Conservation (phyloP, 1,140 invertebrate species). For the Diorhabda elongata region DNA sequence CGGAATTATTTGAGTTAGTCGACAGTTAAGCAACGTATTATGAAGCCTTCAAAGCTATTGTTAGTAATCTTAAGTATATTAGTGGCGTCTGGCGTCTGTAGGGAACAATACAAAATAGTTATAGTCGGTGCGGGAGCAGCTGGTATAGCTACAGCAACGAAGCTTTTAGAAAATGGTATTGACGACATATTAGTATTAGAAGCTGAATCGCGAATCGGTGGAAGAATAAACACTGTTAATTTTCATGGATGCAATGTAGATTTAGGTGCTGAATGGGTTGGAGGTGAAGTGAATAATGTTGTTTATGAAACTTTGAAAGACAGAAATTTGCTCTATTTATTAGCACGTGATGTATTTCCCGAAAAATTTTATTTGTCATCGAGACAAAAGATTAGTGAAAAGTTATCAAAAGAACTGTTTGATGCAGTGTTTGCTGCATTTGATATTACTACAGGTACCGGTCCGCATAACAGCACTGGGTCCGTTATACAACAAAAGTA, state of each 20-base stretch:
- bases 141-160: slow-evolving; percentile 56
- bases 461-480: too few relatives aligned
- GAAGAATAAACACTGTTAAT: slow-evolving; percentile 57
- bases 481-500: too few relatives aligned
- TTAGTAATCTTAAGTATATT: too few relatives aligned
- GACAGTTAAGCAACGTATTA: too few relatives aligned
- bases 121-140: slow-evolving; percentile 56
- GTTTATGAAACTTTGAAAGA: slow-evolving; percentile 63
- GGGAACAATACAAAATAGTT: slow-evolving; percentile 36
- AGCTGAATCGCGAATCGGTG: slow-evolving; percentile 66
- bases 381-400: background rate
- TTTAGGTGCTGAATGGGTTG: slow-evolving; percentile 73
- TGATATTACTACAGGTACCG: too few relatives aligned
- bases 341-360: background rate
- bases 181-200: slow-evolving; percentile 59
- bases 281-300: slow-evolving; percentile 69
- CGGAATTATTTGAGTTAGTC: too few relatives aligned
- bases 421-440: background rate
- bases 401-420: background rate
- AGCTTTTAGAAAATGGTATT: slow-evolving; percentile 51
- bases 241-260: slow-evolving; percentile 64
- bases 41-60: too few relatives aligned
- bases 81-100: background rate
- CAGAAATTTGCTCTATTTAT: slow-evolving; percentile 25
- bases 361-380: slow-evolving; percentile 1